A percentile compares a stretch with the other conserved stretches of the same genome.
phyloP scores from a whole-genome alignment of 2,888 invertebrate genomes.

The Linnaemya vulpina region DNA sequence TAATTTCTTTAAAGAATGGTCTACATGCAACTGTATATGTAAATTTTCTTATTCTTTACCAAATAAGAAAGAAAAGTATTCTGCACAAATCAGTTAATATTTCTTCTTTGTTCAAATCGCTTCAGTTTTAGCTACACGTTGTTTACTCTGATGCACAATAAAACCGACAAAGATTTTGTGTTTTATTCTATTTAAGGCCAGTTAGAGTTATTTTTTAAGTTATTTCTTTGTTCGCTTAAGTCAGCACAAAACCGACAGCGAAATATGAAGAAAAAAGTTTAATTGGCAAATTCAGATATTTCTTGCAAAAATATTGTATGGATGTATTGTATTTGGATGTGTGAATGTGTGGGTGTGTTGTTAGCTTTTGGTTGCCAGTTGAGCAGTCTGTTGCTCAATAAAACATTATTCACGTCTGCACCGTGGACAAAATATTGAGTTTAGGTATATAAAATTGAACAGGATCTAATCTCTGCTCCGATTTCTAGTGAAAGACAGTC shows the following conservation, averaged over 20 bases:
- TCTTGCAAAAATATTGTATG: background rate
- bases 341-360: background rate
- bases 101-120: conserved; percentile 24
- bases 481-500: background rate
- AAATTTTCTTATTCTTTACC: background rate
- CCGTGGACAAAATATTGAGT: background rate
- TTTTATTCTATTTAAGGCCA: conserved; percentile 39
- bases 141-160: conserved; percentile 21
- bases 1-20: background rate
- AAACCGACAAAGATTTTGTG: conserved; percentile 32
- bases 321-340: background rate
- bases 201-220: background rate
- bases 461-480: background rate
- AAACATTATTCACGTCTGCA: background rate
- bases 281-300: conserved; percentile 66
- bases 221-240: conserved; percentile 51
- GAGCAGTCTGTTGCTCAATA: conserved; percentile 27
- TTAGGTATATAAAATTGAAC: background rate
- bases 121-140: conserved; percentile 4
- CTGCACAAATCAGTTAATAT: background rate
- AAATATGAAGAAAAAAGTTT: conserved; percentile 51
- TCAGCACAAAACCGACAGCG: conserved; percentile 47
- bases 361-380: conserved; percentile 19
- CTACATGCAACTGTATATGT: background rate
- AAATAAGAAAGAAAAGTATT: background rate